phyloP scores from a whole-genome alignment of 30 jellyfish, hydroid and myxozoan genomes.

The Mastigias papua region DNA sequence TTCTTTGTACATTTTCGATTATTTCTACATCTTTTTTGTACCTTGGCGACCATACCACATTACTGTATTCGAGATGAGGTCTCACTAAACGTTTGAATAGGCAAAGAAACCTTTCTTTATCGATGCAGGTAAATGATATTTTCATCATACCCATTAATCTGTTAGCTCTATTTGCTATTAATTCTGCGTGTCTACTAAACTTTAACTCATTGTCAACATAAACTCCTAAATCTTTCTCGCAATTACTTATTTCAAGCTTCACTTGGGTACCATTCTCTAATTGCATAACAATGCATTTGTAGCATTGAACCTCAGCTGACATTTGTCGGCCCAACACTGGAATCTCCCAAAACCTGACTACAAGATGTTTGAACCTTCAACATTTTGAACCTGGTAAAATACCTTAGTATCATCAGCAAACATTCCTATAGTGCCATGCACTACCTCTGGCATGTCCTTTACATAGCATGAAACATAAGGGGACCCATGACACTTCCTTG shows the following conservation, averaged over 20 bases:
- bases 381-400: not conserved
- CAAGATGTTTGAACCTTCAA: not conserved
- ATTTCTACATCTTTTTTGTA: conserved; percentile 27
- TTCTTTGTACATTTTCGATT: conserved; percentile 13
- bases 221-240: conserved; percentile 66
- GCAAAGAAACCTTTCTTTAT: conserved; percentile 13
- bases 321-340: conserved; percentile 21
- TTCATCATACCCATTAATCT: conserved; percentile 51
- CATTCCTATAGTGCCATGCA: not conserved
- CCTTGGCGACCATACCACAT: conserved; percentile 33
- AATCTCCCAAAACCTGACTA: not conserved
- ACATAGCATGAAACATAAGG: not conserved
- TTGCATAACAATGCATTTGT: conserved; percentile 21
- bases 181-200: conserved; percentile 39
- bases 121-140: conserved; percentile 32
- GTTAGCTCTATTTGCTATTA: conserved; percentile 35
- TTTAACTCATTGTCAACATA: conserved; percentile 45
- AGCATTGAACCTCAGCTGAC: conserved; percentile 36
- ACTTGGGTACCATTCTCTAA: conserved; percentile 43
- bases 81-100: conserved; percentile 21
- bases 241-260: conserved; percentile 58
- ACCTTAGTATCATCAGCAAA: not conserved
- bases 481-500: not conserved
- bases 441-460: not conserved
- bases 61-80: conserved; percentile 24